Conservation (phyloP, 1,140 invertebrate genomes). For the Caenorhabditis inopinata region DNA sequence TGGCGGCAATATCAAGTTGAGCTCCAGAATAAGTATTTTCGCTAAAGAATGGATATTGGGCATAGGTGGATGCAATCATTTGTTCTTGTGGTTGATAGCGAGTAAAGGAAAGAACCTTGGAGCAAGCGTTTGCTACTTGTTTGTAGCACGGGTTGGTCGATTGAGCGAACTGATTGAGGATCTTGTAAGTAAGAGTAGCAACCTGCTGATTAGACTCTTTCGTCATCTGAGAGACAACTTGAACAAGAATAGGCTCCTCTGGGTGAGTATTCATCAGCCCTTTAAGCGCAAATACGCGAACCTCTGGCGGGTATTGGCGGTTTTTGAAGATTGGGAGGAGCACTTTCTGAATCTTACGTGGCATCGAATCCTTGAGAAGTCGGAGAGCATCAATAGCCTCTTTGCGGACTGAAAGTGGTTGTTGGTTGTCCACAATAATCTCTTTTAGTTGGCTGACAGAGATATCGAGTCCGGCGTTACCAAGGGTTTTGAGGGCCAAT, state of each 20-base stretch:
- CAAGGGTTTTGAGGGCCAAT: conserved; percentile 57
- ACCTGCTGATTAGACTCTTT: conserved; percentile 55
- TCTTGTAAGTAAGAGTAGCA: conserved; percentile 50
- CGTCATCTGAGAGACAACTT: conserved; percentile 50
- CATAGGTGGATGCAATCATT: conserved; percentile 10
- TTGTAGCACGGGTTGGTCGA: conserved; percentile 30
- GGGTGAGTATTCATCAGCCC: conserved; percentile 55
- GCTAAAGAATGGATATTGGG: conserved; percentile 25
- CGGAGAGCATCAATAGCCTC: conserved; percentile 60
- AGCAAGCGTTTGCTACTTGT: conserved; percentile 24
- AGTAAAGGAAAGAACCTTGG: conserved; percentile 24
- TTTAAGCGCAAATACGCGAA: conserved; percentile 56
- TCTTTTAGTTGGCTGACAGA: conserved; percentile 54
- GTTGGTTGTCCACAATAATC: conserved; percentile 52
- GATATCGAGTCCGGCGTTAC: conserved; percentile 58
- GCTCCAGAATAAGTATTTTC: conserved; percentile 35
- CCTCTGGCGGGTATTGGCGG: conserved; percentile 52
- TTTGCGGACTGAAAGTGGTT: conserved; percentile 51
- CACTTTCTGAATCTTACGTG: conserved; percentile 56
- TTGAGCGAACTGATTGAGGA: conserved; percentile 5
- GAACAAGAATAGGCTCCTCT: conserved; percentile 53
- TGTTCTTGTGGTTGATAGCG: conserved; percentile 15
- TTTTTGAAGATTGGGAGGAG: conserved; percentile 60
- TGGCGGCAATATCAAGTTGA: conserved; percentile 41
- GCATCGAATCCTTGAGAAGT: conserved; percentile 52